phyloP scores from a whole-genome alignment of 2,797 vertebrate genomes.

The Alfaro cultratus region DNA sequence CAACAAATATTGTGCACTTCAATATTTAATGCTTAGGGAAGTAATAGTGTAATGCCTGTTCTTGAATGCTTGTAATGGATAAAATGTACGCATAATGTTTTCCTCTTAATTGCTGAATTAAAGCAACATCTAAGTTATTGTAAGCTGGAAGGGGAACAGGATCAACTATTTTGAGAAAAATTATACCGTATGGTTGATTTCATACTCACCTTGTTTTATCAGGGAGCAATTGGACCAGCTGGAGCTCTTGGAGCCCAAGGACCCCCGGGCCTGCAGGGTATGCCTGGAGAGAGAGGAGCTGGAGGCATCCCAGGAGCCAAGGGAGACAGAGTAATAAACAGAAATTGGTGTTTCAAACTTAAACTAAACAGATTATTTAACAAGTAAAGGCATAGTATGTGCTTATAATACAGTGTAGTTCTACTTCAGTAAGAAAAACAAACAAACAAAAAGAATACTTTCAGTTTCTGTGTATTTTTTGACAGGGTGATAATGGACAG shows the following conservation, averaged over 20 bases:
- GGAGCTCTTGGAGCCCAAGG: slow-evolving; percentile 89
- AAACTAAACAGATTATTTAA: not conserved
- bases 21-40: not conserved
- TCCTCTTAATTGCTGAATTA: not conserved
- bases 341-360: not conserved
- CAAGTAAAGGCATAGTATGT: not conserved
- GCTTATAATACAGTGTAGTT: not conserved
- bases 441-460: not conserved
- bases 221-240: slow-evolving; percentile 91
- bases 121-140: not conserved
- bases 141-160: not conserved
- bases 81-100: not conserved
- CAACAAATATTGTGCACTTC: not conserved
- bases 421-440: not conserved
- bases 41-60: not conserved
- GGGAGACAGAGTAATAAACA: slow-evolving; percentile 92
- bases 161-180: not conserved
- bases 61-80: not conserved
- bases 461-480: slow-evolving; percentile 23
- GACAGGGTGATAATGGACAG: slow-evolving; percentile 91
- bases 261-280: slow-evolving; percentile 94
- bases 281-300: slow-evolving; percentile 95
- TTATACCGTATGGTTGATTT: not conserved
- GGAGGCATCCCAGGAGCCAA: slow-evolving; percentile 92
- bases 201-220: not conserved